Evolutionary conservation across 2,113 vertebrate species (phyloP).

Genomic region (Notechis scutatus): DNA sequence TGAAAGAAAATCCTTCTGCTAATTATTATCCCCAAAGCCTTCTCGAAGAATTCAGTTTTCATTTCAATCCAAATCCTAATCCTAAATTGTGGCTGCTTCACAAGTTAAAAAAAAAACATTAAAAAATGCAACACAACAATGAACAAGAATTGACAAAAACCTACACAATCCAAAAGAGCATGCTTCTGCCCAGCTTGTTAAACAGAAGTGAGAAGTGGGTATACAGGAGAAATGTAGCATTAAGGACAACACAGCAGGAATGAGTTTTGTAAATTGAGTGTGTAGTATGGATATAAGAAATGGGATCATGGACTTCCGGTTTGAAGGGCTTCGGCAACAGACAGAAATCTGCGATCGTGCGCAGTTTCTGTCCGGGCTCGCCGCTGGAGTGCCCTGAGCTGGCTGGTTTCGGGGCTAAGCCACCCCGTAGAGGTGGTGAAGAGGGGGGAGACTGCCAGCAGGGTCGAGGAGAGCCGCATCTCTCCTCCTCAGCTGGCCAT

Average conservation of each 20-base stretch:
- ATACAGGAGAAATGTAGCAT: neutral
- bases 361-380: too few species aligned
- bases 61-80: neutral
- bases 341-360: too few species aligned
- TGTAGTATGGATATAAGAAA: neutral
- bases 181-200: neutral
- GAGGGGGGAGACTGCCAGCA: too few species aligned
- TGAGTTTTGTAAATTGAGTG: neutral
- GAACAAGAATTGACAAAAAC: neutral
- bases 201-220: neutral
- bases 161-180: neutral
- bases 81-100: neutral
- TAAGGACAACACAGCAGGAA: neutral
- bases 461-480: too few species aligned
- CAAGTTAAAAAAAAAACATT: neutral
- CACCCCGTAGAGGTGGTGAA: too few species aligned
- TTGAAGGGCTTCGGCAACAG: too few species aligned
- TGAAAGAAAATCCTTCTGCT: neutral
- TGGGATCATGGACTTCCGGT: too few species aligned
- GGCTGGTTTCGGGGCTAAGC: too few species aligned
- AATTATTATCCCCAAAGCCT: neutral
- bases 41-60: neutral
- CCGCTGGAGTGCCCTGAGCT: too few species aligned
- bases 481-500: too few species aligned
- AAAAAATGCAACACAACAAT: neutral